phyloP scores from a whole-genome alignment of 2,888 invertebrate species.

The Caradrina kadenii region DNA sequence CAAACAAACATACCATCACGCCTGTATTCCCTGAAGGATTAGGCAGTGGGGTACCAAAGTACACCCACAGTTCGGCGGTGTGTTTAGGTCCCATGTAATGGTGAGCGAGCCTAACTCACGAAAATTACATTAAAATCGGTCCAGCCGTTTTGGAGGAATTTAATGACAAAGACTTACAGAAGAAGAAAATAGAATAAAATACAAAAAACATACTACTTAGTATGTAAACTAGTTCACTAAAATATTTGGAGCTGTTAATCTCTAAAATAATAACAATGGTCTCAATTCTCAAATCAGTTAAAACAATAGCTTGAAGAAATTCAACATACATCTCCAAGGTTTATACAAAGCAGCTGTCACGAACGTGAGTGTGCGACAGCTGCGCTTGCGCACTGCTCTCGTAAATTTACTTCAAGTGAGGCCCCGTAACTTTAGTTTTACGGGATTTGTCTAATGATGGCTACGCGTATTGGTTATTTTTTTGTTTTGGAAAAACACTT shows the following conservation, averaged over 20 bases:
- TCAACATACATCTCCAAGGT: slow-evolving; percentile 52
- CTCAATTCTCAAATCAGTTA: slow-evolving; percentile 19
- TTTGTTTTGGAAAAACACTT: background rate
- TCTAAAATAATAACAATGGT: slow-evolving; percentile 7
- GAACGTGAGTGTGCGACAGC: slow-evolving; percentile 71
- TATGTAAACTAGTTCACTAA: background rate
- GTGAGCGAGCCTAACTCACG: no score
- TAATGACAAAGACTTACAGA: no score
- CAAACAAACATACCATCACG: no score
- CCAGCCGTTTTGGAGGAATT: no score
- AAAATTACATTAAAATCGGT: no score
- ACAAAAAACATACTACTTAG: background rate
- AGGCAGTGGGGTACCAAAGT: no score
- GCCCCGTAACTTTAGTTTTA: slow-evolving; percentile 57
- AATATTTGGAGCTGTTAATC: background rate
- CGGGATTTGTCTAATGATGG: slow-evolving; percentile 57
- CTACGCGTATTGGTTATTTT: slow-evolving; percentile 12
- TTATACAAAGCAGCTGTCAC: slow-evolving; percentile 68
- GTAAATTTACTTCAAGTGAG: slow-evolving; percentile 70
- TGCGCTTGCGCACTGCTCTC: slow-evolving; percentile 71
- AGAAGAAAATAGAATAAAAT: no score
- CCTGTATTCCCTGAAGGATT: no score
- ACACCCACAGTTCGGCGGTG: no score
- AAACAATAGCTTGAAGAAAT: slow-evolving; percentile 49
- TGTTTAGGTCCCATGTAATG: no score